Evolutionary conservation across 1,140 invertebrate genomes (phyloP), one percentile per base, ranked within the genome.

Genomic region (Periplaneta americana): DNA sequence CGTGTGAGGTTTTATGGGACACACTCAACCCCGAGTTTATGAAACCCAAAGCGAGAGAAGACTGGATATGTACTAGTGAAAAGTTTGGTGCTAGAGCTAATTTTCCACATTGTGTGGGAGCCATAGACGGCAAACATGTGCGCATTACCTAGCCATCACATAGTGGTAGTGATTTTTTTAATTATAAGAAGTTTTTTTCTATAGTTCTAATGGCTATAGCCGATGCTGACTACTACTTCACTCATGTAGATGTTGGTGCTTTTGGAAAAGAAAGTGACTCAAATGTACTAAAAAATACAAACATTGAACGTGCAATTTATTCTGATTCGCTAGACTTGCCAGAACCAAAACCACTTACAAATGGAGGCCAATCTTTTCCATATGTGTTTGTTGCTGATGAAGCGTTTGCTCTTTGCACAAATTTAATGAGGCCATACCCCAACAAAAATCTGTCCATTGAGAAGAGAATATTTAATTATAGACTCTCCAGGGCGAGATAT

Each of bases 371-470:
- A 22, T 4, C 35, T 37, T 22, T 80, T 17, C 78, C 78, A 32
- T 33, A 37, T 17, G 18, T 48, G 4, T 80, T 80, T 32, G 78
- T 80, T 15, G 18, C 33, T 8, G 89, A 91, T 86, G 87, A 87
- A 81, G 88, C 88, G 66, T 91, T 90, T 84, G 84, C 87, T 76
- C 84, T 89, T 35, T 84, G 82, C 37, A 34, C 66, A 75, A 86
- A 87, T 81, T 81, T 90, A 77, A 89, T 91, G 88, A 85, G 87
- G 80, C 88, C 89, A 76, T 90, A 87, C 84, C 85, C 86, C 37
- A 83, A 85, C 33, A 84, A 83, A 75, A 33, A 85, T 39, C 80
- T 88, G 36, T 80, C 83, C 75, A 48, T 85, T 34, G 79, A 86
- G 74, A 85, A 89, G 83, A 78, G 83, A 79, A 84, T 87, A 36